Conservation (phyloP, 2,113 vertebrate genomes). For the Datnioides undecimradiatus region DNA sequence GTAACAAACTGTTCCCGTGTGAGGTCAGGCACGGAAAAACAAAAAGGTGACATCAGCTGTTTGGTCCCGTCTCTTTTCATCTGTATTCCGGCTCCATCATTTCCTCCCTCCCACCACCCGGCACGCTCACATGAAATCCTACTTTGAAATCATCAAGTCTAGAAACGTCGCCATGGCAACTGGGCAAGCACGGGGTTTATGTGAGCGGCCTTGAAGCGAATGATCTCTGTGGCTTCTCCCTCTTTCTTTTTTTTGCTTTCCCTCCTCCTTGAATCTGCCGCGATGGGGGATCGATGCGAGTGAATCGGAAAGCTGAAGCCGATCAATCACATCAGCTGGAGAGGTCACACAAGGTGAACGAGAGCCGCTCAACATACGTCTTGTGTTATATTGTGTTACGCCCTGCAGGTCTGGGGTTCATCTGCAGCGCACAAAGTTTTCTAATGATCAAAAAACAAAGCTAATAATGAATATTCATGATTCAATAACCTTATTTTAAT, state of each 20-base stretch:
- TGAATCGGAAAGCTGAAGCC: slow-evolving; percentile 21
- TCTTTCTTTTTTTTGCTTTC: not conserved
- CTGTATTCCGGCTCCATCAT: slow-evolving; percentile 75
- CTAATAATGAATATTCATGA: not conserved
- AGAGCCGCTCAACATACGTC: not conserved
- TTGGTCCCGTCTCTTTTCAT: slow-evolving; percentile 63
- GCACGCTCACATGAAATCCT: slow-evolving; percentile 74
- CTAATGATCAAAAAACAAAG: not conserved
- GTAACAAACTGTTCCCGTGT: not conserved
- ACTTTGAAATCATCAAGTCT: slow-evolving; percentile 77
- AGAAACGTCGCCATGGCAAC: slow-evolving; percentile 81
- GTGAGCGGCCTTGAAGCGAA: slow-evolving; percentile 60
- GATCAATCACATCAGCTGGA: slow-evolving; percentile 27
- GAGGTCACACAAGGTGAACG: slow-evolving; percentile 54
- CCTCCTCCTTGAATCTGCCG: slow-evolving; percentile 6
- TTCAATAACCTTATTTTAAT: not conserved
- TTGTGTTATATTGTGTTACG: not conserved
- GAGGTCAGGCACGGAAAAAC: slow-evolving; percentile 6
- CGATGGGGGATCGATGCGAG: slow-evolving; percentile 8
- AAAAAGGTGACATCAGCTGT: slow-evolving; percentile 60
- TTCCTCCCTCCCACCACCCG: slow-evolving; percentile 11
- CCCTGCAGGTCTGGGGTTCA: not conserved
- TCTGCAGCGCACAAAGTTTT: not conserved
- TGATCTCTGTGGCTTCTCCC: slow-evolving; percentile 23
- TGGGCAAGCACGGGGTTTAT: slow-evolving; percentile 71